Evolutionary conservation across 2,797 vertebrate species (phyloP).

Genomic region (Heliangelus exortis): DNA sequence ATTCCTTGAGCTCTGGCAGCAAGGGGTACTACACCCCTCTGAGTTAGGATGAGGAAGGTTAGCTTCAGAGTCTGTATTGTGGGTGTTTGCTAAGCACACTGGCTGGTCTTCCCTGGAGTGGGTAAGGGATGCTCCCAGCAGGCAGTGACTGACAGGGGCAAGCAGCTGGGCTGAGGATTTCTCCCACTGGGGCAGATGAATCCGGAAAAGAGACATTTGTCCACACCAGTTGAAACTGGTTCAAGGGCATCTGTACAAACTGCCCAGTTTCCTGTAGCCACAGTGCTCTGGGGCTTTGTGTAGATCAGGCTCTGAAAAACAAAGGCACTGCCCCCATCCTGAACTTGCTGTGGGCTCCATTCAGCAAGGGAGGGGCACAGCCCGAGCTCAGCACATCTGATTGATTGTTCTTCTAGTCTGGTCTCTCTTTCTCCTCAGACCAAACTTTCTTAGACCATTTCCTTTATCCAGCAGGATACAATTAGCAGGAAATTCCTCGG

Average conservation of each 20-base stretch:
- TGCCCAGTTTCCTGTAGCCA: constrained; percentile 32
- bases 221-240: constrained; percentile 52
- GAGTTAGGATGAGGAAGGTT: background rate
- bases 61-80: background rate
- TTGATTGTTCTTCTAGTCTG: constrained; percentile 55
- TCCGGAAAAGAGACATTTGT: constrained; percentile 33
- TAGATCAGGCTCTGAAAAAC: constrained; percentile 20
- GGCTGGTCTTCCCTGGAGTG: background rate
- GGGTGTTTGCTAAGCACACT: background rate
- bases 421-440: constrained; percentile 47
- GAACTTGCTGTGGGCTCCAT: constrained; percentile 1
- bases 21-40: background rate
- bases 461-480: constrained; percentile 69
- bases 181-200: constrained; percentile 29
- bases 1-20: background rate
- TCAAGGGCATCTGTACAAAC: constrained; percentile 56
- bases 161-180: constrained; percentile 37
- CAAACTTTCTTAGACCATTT: constrained; percentile 53
- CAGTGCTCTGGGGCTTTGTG: background rate
- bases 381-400: constrained; percentile 4
- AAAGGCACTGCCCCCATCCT: constrained; percentile 41
- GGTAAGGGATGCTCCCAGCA: background rate
- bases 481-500: constrained; percentile 66
- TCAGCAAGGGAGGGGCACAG: constrained; percentile 36
- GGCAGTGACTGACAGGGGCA: background rate